phyloP scores from a whole-genome alignment of 2,113 vertebrate species.

The Oplegnathus fasciatus region DNA sequence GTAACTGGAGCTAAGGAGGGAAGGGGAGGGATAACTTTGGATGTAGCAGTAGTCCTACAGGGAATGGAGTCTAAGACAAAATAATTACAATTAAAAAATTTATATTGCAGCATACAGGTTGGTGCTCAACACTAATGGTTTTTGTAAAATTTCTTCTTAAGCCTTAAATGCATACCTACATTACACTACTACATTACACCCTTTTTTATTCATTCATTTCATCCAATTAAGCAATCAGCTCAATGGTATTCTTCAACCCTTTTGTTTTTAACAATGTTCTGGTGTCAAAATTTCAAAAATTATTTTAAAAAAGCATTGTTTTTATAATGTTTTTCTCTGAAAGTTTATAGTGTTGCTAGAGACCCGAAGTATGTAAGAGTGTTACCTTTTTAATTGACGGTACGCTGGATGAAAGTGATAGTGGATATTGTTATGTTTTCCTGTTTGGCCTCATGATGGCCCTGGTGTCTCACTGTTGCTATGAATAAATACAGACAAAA shows the following conservation, averaged over 20 bases:
- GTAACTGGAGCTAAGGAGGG: constrained; percentile 69
- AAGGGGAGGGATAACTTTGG: not conserved
- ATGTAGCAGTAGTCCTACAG: not conserved
- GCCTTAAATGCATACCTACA: not conserved
- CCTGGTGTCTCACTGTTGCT: not conserved
- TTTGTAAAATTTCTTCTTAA: not conserved
- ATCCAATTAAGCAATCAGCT: not conserved
- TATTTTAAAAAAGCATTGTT: too few species aligned
- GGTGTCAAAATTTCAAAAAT: not conserved
- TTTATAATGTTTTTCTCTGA: too few species aligned
- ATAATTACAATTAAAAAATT: not conserved
- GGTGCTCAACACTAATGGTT: not conserved
- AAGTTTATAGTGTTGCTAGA: too few species aligned
- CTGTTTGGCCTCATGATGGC: not conserved
- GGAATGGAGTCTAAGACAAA: not conserved
- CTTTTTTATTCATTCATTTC: not conserved
- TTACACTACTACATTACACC: not conserved
- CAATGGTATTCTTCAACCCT: not conserved
- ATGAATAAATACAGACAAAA: not conserved
- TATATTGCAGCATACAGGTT: not conserved
- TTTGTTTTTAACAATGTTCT: not conserved
- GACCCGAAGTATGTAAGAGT: too few species aligned
- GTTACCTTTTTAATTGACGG: too few species aligned
- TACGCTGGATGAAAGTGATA: not conserved
- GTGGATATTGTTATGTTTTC: rapidly evolving